phyloP scores from a whole-genome alignment of 2,888 invertebrate species.

The Onthophagus sagittarius region DNA sequence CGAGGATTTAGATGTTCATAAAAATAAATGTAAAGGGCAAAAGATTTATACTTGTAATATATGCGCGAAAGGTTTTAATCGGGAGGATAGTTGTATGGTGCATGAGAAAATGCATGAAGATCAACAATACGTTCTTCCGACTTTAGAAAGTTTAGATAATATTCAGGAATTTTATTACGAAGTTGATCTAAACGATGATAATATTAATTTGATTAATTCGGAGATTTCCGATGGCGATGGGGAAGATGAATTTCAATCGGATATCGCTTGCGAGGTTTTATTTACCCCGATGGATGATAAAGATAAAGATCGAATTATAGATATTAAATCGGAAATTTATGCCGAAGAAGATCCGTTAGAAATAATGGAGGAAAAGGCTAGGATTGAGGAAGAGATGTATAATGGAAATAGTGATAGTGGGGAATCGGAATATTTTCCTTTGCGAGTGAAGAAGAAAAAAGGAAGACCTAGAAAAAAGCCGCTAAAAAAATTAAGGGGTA shows the following conservation, averaged over 20 bases:
- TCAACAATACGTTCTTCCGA: conserved; percentile 40
- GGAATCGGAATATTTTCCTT: conserved; percentile 44
- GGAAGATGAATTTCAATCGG: neutral
- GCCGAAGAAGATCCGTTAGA: conserved; percentile 26
- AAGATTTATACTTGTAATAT: conserved; percentile 49
- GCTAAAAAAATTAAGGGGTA: conserved; percentile 31
- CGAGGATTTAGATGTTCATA: conserved; percentile 45
- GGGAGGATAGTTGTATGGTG: conserved; percentile 45
- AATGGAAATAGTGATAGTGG: conserved; percentile 36
- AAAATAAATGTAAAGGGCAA: conserved; percentile 47
- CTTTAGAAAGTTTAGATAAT: conserved; percentile 47
- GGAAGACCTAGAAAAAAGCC: conserved; percentile 44
- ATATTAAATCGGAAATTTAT: conserved; percentile 21
- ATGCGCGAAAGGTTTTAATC: conserved; percentile 48
- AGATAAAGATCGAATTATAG: neutral
- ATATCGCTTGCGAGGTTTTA: neutral
- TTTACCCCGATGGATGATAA: conserved; percentile 1
- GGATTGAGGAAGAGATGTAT: conserved; percentile 24
- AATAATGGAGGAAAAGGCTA: conserved; percentile 24
- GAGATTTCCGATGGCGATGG: neutral
- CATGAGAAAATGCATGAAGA: conserved; percentile 45
- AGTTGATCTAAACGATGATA: conserved; percentile 32
- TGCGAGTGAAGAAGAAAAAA: conserved; percentile 29
- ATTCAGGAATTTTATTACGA: conserved; percentile 46
- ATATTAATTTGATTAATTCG: neutral